Evolutionary conservation across 2,888 invertebrate species (phyloP), one percentile per base, ranked within the genome.

Genomic region (Euplexia lucipara): DNA sequence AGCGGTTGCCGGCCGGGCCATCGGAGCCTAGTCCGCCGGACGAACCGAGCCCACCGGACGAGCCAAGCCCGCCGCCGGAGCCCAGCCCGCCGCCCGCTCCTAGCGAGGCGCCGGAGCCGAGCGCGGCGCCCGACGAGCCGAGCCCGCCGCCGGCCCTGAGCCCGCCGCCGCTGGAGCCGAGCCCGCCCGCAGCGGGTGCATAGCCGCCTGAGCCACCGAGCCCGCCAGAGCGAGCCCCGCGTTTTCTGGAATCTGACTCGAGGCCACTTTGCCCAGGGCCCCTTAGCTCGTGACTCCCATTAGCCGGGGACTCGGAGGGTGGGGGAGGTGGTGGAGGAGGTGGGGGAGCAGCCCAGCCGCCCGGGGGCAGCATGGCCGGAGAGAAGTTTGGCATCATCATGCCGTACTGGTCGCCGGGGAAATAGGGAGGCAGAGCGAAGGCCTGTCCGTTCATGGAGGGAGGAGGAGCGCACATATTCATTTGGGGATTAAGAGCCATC

Each of bases 231-330:
- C 91, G 91, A 85, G 85, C 82, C 78, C 89, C 92, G 78, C 90
- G 92, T 84, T 90, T 93, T 90, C 94, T 94, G 94, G 92, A 93
- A 93, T 94, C 94, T 90, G 93, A 93, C 90, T 93, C 93, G 86
- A 88, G 88, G 88, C 91, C 90, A 86, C 90, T 89, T 83, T 90
- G 90, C 82, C 90, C 92, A 86, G 88, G 90, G 88, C 92, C 91
- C 85, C 89, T 73, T 71, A 66, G 90, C 84, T 90, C 91, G 80
- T 90, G 89, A 88, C 78, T 81, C 79, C 85, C 89, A 75, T 85
- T 86, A 77, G 86, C 86, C 65, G 83, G 68, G 57, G 82, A 61
- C 49, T 90, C 90, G 39, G 89, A 81, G 30, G 90, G 82, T 35
- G 92, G 91, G 59, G 92, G 92, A 12, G 94, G 93, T 34, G 94